Conservation (phyloP, 2,888 invertebrate species). For the Lasius platythorax region DNA sequence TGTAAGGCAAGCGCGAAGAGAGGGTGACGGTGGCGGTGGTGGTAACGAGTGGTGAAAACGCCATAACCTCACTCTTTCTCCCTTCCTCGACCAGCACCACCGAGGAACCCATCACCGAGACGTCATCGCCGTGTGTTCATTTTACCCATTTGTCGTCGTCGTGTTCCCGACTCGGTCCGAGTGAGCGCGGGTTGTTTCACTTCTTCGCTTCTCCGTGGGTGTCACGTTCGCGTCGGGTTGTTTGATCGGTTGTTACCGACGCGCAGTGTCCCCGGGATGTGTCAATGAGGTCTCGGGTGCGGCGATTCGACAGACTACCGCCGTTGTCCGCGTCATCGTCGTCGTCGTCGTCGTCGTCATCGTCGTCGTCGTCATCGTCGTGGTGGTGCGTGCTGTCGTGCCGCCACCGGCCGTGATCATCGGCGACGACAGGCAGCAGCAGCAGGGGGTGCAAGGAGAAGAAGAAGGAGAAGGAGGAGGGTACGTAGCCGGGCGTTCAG, state of each 20-base stretch:
- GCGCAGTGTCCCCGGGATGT: constrained; percentile 62
- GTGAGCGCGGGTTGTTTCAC: constrained; percentile 12
- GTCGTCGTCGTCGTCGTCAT: constrained; percentile 29
- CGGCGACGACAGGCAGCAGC: constrained; percentile 57
- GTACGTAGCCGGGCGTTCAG: constrained; percentile 77
- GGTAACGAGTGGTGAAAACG: constrained; percentile 9
- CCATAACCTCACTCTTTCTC: constrained; percentile 65
- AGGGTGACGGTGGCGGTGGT: constrained; percentile 30
- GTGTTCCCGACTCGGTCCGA: constrained; percentile 4
- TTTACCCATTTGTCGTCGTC: neutral
- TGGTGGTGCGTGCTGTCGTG: constrained; percentile 64
- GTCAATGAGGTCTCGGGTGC: constrained; percentile 75
- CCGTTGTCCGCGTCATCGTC: constrained; percentile 44
- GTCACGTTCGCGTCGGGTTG: constrained; percentile 25
- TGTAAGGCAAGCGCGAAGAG: constrained; percentile 51
- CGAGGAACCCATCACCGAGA: constrained; percentile 3
- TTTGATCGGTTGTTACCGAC: constrained; percentile 52
- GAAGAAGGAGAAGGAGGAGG: constrained; percentile 54
- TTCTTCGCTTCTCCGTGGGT: neutral
- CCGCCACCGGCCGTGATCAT: constrained; percentile 71
- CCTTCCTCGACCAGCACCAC: constrained; percentile 25
- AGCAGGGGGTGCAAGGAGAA: constrained; percentile 28
- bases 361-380: constrained; percentile 35
- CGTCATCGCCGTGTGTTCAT: constrained; percentile 39
- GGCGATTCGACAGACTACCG: constrained; percentile 56